These are phyloP conservation scores for Melitaea athalia DNA, from an alignment of 2,888 invertebrate genomes.

Conservation along the genomic window DNA sequence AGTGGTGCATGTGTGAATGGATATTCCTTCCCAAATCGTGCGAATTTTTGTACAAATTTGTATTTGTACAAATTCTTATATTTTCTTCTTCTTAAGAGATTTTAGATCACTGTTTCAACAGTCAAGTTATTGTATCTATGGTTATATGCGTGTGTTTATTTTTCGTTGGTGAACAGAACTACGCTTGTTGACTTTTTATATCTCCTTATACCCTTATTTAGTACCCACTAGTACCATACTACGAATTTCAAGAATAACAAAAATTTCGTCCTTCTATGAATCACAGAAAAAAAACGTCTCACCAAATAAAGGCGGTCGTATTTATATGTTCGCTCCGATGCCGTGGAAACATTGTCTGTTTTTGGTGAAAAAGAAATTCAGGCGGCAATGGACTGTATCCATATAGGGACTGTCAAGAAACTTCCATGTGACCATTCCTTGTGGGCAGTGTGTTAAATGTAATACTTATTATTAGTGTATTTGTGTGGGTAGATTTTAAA, in stretches of 20 bases:
- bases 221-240: no score
- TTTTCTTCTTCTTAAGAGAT: no score
- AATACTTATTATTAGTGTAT: constrained; percentile 9
- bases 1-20: no score
- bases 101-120: no score
- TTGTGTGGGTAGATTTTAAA: constrained; percentile 10
- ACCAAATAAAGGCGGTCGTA: constrained; percentile 23
- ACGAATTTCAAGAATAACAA: neutral
- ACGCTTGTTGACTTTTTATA: no score
- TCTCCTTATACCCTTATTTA: neutral
- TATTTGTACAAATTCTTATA: no score
- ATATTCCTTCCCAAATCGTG: no score
- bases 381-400: constrained; percentile 25
- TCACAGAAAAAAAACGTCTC: neutral
- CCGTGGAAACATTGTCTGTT: constrained; percentile 23
- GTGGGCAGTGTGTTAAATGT: constrained; percentile 26
- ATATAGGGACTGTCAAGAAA: constrained; percentile 22
- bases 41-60: no score
- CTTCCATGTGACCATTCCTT: constrained; percentile 16
- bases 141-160: no score
- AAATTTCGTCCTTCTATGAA: neutral
- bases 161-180: no score
- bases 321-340: constrained; percentile 6
- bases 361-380: constrained; percentile 31
- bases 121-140: no score